phyloP scores from a whole-genome alignment of 1,140 invertebrate species.

The Cyclina sinensis region DNA sequence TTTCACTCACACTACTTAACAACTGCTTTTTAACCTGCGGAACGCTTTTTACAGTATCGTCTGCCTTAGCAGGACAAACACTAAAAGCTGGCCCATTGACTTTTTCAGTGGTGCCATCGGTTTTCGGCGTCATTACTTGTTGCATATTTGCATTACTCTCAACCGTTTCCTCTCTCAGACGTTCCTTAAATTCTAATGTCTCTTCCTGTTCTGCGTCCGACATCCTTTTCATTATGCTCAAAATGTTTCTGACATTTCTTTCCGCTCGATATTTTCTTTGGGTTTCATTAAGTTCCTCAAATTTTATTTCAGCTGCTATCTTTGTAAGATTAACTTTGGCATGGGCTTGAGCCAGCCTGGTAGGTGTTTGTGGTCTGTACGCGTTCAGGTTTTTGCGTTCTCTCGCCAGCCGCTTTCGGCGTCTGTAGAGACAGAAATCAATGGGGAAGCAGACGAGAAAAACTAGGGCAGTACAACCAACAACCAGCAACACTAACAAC shows the following conservation, averaged over 20 bases:
- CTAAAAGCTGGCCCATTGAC: background rate
- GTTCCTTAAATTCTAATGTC: background rate
- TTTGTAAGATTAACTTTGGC: background rate
- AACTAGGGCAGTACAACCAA: conserved; percentile 47
- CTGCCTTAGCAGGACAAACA: background rate
- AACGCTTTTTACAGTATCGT: background rate
- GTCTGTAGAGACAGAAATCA: conserved; percentile 63
- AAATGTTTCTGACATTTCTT: background rate
- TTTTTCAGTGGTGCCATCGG: background rate
- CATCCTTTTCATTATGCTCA: background rate
- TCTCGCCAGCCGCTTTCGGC: conserved; percentile 43
- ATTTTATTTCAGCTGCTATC: background rate
- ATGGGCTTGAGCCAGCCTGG: conserved; percentile 13
- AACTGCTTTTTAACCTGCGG: background rate
- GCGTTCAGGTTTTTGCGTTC: conserved; percentile 25
- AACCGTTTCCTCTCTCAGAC: background rate
- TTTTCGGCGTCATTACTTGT: background rate
- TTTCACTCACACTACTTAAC: background rate
- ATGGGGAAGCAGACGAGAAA: conserved; percentile 62
- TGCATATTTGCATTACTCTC: background rate
- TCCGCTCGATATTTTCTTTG: background rate
- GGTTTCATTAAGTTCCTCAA: background rate
- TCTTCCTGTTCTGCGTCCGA: background rate
- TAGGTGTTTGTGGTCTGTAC: background rate
- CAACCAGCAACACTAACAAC: conserved; percentile 55